A percentile compares a stretch with the other conserved stretches of the same genome.
Evolutionary conservation across 2,888 invertebrate species (phyloP).

Genomic region (Zhuqinia jingwanae): DNA sequence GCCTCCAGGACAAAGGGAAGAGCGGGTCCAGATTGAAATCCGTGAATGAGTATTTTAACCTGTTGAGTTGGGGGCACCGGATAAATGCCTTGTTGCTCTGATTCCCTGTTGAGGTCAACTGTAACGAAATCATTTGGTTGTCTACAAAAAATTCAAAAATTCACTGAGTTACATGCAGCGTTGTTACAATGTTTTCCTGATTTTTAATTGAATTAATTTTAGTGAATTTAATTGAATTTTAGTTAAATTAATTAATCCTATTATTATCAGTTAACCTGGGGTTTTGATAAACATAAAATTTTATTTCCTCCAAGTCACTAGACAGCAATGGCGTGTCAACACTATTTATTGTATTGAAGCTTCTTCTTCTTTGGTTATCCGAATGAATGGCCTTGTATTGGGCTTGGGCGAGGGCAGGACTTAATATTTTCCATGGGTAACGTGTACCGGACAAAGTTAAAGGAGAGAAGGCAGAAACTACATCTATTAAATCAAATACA

Average conservation of each 20-base stretch:
- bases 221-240: not conserved
- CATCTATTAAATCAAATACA: conserved; percentile 2
- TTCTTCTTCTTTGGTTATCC: not conserved
- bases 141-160: conserved; percentile 39
- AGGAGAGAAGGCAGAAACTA: conserved; percentile 53
- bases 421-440: conserved; percentile 57
- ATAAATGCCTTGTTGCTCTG: not conserved
- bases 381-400: conserved; percentile 24
- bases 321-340: conserved; percentile 42
- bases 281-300: conserved; percentile 59
- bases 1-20: conserved; percentile 47
- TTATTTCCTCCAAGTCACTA: conserved; percentile 41
- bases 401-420: conserved; percentile 28
- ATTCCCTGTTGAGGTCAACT: conserved; percentile 30
- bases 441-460: conserved; percentile 34
- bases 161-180: too few species aligned
- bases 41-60: conserved; percentile 72
- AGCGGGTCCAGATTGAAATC: conserved; percentile 60
- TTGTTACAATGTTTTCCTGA: too few species aligned
- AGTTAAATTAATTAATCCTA: not conserved
- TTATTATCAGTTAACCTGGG: conserved; percentile 57
- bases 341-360: not conserved
- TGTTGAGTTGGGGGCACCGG: conserved; percentile 1
- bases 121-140: not conserved
- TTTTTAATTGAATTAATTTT: too few species aligned